Evolutionary conservation across 1,140 invertebrate species (phyloP), one percentile per base, ranked within the genome.

Genomic region (Drosophila virilis): DNA sequence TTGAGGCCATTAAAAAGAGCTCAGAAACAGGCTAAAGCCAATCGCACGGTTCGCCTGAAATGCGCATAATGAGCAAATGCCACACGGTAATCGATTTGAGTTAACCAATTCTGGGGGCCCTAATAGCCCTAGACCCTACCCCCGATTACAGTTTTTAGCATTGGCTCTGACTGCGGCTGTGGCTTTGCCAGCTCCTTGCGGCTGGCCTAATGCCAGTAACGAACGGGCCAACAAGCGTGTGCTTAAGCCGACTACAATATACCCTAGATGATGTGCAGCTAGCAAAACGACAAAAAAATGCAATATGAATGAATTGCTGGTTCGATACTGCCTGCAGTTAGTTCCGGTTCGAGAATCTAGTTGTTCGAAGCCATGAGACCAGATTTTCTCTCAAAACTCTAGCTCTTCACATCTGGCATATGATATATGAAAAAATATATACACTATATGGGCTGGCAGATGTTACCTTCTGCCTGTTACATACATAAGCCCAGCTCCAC

Each of bases 41-140:
- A 65, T 22, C 50, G 15, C 22, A 43, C 54, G 57, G 43, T 28
- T 59, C 15, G 10, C 4, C 43, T 6, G 48, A 15, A 69, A 45
- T 52, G 55, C 68, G 74, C 72, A 84, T 84, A 84, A 84, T 84
- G 77, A 85, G 77, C 80, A 65, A 65, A 60, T 73, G 57, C 35
- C 40, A 51, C 40, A 51, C 9, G 22, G 67, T 70, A 70, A 70
- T 70, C 58, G 67, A 70, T 70, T 70, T 42, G 59, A 70, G 58
- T 62, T 70, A 70, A 70, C 67, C 67, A 62, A 70, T 70, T 54
- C 58, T 7, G 17, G 32, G 3, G 4, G 22, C 22, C 22, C 57
- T 52, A 69, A 52, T 69, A 69, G 66, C 57, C 57, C 9, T 48
- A 28, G 22, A 28, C 22, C 22, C 22, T 22, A 1, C 22, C 22